Base-by-base conservation (phyloP, 2,113 vertebrate species). In the Burhinus oedicnemus region DNA sequence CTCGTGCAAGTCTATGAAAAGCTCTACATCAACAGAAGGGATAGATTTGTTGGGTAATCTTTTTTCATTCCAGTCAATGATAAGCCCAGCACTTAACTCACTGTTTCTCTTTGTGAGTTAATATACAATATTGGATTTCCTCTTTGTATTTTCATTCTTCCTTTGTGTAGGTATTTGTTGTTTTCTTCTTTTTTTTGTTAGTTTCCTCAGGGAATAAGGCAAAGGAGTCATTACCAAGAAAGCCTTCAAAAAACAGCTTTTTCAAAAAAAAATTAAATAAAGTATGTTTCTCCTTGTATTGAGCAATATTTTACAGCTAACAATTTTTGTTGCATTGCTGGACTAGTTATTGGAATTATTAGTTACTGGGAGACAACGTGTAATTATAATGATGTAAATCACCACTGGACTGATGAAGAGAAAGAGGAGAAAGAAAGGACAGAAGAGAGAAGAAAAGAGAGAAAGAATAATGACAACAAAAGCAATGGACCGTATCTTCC, bases 71-170 rank as follows among this genome's bases (percentile, higher is more conserved):
- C 29, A 83, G 58, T 83, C 57, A 79, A 69, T 72, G 78, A 90
- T 95, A 96, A 95, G 22, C 40, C 76, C 27, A 77, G 57, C 20
- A 88, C 34, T 88, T 85, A 90, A 76, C 75, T 95, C 75, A 77
- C 58, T 85, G 34, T 42, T 93, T 90, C 64, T 66, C 32, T 89
- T 83, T 90, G 62, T 78, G 58, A 86, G 36, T 70, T 95, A 95
- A 95, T 74, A 81, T 22, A 77, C 11, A 58, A 62, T 86, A 92
- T 74, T 89, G 58, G 36, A 91, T 95, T 95, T 92, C 38, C 9
- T 80, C 51, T 77, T 57, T 75, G n/a, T 83, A 74, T 81, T 89
- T 75, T 78, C 61, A 71, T 68, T 93, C 55, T 71, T 88, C 15
- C 27, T 62, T 89, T 92, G 64, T 89, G 25, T 36, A 55, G 54